Conservation (phyloP, 2,888 invertebrate species). For the Synanthedon formicaeformis region DNA sequence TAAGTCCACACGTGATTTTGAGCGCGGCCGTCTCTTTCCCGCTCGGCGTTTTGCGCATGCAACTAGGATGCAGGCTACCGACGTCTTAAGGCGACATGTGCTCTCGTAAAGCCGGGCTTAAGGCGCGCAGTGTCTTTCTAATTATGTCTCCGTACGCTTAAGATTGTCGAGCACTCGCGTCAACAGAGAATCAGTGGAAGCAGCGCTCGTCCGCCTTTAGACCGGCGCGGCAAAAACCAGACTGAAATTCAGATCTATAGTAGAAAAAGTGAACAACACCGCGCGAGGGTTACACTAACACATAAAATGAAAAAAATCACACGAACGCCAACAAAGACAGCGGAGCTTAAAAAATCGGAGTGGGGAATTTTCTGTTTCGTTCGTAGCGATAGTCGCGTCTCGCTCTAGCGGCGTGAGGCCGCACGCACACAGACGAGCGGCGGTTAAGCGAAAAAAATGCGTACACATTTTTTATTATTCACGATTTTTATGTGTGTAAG, state of each 20-base stretch:
- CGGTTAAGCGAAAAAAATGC: conserved; percentile 70
- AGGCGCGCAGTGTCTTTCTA: conserved; percentile 23
- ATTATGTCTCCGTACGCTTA: conserved; percentile 15
- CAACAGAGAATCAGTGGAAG: conserved; percentile 61
- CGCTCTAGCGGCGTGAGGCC: conserved; percentile 55
- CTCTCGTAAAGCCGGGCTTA: conserved; percentile 49
- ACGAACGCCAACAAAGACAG: conserved; percentile 54
- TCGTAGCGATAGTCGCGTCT: conserved; percentile 35
- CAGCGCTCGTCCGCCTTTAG: conserved; percentile 65
- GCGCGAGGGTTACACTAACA: conserved; percentile 70
- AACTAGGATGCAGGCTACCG: conserved; percentile 37
- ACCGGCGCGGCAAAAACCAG: conserved; percentile 71
- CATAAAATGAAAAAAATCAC: conserved; percentile 71
- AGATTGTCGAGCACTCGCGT: conserved; percentile 38
- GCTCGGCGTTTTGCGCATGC: conserved; percentile 51
- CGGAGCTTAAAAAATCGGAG: conserved; percentile 67
- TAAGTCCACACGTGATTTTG: conserved; percentile 52
- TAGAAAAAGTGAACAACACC: conserved; percentile 72
- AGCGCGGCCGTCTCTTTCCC: conserved; percentile 43
- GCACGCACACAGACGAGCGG: conserved; percentile 51
- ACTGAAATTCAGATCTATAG: conserved; percentile 72
- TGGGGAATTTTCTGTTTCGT: conserved; percentile 42
- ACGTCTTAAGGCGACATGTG: conserved; percentile 49
- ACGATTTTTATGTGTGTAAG: conserved; percentile 71
- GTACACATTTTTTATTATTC: conserved; percentile 72